These are phyloP conservation scores for Eupithecia insigniata DNA, from an alignment of 2,888 invertebrate species.

Conservation along the genomic window DNA sequence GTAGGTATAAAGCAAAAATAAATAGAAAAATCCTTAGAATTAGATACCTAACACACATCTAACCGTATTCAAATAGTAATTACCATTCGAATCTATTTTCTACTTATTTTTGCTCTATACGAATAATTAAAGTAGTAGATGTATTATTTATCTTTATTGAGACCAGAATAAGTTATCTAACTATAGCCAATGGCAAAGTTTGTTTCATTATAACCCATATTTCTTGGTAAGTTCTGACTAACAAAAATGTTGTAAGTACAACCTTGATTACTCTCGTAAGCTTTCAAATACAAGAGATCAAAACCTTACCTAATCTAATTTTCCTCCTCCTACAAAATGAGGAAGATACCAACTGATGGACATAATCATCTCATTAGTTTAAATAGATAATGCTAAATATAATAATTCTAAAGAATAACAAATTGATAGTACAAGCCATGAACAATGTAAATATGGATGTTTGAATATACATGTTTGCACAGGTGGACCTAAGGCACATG, in stretches of 20 bases:
- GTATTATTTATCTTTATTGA: slow-evolving; percentile 14
- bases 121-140: slow-evolving; percentile 29
- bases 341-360: too few species aligned
- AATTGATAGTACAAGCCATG: slow-evolving; percentile 2
- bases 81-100: background rate
- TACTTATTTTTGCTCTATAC: slow-evolving; percentile 35
- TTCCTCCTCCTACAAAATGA: background rate
- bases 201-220: slow-evolving; percentile 25
- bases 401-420: background rate
- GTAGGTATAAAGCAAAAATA: slow-evolving; percentile 37
- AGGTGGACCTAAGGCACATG: slow-evolving; percentile 97
- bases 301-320: background rate
- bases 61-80: background rate
- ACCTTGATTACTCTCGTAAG: background rate
- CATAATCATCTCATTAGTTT: slow-evolving; percentile 3
- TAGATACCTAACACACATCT: background rate
- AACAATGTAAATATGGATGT: slow-evolving; percentile 26
- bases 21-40: background rate
- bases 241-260: slow-evolving; percentile 9
- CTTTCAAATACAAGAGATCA: background rate
- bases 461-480: slow-evolving; percentile 59
- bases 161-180: slow-evolving; percentile 17
- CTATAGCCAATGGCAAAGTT: slow-evolving; percentile 19
- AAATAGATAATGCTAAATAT: slow-evolving; percentile 9
- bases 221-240: slow-evolving; percentile 37